Percentiles rank a stretch among this genome's conserved stretches.
Evolutionary conservation across 2,888 invertebrate genomes (phyloP).

Genomic region (Rotaria macrura): DNA sequence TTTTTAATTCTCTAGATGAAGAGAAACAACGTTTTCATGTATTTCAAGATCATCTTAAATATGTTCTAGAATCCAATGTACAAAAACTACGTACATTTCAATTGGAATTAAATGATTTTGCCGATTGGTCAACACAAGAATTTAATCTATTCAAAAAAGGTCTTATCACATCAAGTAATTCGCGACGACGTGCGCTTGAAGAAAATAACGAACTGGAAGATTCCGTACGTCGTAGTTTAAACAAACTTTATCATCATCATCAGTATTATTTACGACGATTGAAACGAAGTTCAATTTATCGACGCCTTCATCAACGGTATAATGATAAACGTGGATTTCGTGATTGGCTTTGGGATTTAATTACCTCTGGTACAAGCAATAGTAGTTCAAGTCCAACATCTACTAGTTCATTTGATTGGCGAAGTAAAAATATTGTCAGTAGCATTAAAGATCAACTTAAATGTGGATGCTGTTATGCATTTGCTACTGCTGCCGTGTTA

Average conservation of each 20-base stretch:
- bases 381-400: constrained; percentile 32
- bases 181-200: not conserved
- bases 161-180: not conserved
- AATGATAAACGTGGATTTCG: not conserved
- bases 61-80: not conserved
- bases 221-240: not conserved
- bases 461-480: constrained; percentile 16
- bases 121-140: not conserved
- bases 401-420: constrained; percentile 42
- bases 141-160: not conserved
- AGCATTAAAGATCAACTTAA: constrained; percentile 41
- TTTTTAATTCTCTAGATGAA: not conserved
- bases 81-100: not conserved
- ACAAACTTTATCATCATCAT: not conserved
- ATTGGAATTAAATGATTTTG: constrained; percentile 1
- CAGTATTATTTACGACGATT: not conserved
- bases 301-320: not conserved
- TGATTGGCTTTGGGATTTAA: not conserved
- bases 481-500: not conserved
- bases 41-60: not conserved
- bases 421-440: constrained; percentile 39
- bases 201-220: not conserved
- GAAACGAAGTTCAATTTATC: not conserved
- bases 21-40: not conserved
- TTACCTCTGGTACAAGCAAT: not conserved